A percentile compares a stretch with the other conserved stretches of the same genome.
phyloP scores from a whole-genome alignment of 1,140 invertebrate genomes.

The Drosophila pandora region DNA sequence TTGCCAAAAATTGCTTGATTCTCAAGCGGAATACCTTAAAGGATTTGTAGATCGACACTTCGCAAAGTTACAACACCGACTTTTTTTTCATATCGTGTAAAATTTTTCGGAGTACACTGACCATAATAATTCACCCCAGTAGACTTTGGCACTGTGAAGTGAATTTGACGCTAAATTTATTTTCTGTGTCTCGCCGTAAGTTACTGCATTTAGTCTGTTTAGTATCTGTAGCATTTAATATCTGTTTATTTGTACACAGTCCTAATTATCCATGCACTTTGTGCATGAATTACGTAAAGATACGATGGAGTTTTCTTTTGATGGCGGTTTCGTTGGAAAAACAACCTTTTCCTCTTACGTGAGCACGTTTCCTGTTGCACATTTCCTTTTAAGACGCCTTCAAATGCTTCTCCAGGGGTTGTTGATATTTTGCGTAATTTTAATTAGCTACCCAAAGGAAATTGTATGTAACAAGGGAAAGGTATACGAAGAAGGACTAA shows the following conservation, averaged over 20 bases:
- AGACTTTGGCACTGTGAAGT: too few relatives aligned
- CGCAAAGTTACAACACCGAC: too few relatives aligned
- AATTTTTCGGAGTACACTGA: too few relatives aligned
- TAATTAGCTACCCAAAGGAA: conserved; percentile 71
- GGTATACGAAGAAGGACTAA: neutral
- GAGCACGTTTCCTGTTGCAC: conserved; percentile 62
- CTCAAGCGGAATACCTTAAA: too few relatives aligned
- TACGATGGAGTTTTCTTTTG: conserved; percentile 2
- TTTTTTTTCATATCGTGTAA: too few relatives aligned
- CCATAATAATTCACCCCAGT: too few relatives aligned
- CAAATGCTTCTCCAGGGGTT: conserved; percentile 8
- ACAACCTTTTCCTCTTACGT: conserved; percentile 53
- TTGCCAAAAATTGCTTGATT: too few relatives aligned
- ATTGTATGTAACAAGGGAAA: conserved; percentile 47
- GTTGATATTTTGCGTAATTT: conserved; percentile 69
- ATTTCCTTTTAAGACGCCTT: conserved; percentile 26
- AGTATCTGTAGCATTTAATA: too few relatives aligned
- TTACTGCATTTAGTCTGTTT: neutral
- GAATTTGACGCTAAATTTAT: too few relatives aligned
- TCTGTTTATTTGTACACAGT: neutral
- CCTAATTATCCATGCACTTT: conserved; percentile 3
- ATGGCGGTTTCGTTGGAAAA: conserved; percentile 3
- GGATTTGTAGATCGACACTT: too few relatives aligned
- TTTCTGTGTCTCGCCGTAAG: too few relatives aligned
- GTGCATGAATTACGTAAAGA: conserved; percentile 23